Percentiles rank a stretch among this genome's conserved stretches.
phyloP scores from a whole-genome alignment of 2,888 invertebrate genomes.

The Frankliniella intonsa region DNA sequence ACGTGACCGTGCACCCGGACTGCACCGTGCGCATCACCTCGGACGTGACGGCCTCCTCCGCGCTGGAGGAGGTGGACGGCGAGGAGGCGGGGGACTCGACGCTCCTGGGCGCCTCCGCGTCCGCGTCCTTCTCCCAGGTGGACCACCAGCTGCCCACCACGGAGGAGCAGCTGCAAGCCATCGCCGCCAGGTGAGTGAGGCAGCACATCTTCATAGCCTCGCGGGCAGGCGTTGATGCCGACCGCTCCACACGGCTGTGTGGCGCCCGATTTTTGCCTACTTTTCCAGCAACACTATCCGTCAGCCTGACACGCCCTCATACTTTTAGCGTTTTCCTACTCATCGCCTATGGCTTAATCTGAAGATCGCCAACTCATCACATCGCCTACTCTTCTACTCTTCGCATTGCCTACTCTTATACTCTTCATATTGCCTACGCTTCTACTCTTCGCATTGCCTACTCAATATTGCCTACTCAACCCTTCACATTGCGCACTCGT shows the following conservation, averaged over 20 bases:
- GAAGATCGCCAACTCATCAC: too few relatives aligned
- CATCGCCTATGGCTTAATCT: too few relatives aligned
- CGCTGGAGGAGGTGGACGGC: constrained; percentile 43
- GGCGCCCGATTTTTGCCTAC: too few relatives aligned
- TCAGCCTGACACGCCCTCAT: too few relatives aligned
- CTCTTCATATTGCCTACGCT: too few relatives aligned
- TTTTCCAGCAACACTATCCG: too few relatives aligned
- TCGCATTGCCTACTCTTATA: too few relatives aligned
- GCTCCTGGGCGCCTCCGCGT: constrained; percentile 45
- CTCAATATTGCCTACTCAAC: too few relatives aligned
- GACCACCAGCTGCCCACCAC: constrained; percentile 84
- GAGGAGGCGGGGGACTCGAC: constrained; percentile 42
- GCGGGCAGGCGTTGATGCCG: not conserved
- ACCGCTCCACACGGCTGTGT: not conserved
- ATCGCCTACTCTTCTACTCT: too few relatives aligned
- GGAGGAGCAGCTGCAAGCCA: constrained; percentile 76
- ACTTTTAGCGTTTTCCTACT: too few relatives aligned
- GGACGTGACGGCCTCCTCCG: constrained; percentile 43
- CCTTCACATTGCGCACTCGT: too few relatives aligned
- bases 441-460: too few relatives aligned
- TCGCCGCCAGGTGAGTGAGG: constrained; percentile 69
- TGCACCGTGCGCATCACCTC: constrained; percentile 65
- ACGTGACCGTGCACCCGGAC: constrained; percentile 74
- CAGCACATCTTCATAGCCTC: constrained; percentile 29
- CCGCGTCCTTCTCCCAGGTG: constrained; percentile 58